phyloP scores from a whole-genome alignment of 1,140 invertebrate genomes.

The Aphelinus certus region DNA sequence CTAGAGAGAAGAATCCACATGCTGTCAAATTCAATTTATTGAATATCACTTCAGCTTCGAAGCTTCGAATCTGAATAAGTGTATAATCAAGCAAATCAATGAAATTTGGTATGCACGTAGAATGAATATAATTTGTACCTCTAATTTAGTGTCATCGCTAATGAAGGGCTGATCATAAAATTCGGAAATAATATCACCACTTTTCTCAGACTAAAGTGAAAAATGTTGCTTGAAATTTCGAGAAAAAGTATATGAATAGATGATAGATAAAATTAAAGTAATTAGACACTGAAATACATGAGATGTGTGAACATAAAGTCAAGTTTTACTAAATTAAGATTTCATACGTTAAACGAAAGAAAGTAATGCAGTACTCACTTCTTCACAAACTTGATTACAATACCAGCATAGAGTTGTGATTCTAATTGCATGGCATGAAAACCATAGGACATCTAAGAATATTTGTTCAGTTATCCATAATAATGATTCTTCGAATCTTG shows the following conservation, averaged over 20 bases:
- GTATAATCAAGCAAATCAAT: background rate
- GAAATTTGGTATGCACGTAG: background rate
- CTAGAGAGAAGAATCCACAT: conserved; percentile 47
- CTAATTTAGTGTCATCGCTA: conserved; percentile 42
- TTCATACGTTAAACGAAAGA: too few relatives aligned
- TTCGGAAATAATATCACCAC: conserved; percentile 47
- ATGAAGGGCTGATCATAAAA: conserved; percentile 42
- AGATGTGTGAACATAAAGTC: too few relatives aligned
- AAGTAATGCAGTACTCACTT: background rate
- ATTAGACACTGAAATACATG: too few relatives aligned
- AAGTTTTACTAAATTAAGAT: too few relatives aligned
- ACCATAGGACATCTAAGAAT: background rate
- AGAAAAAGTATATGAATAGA: too few relatives aligned
- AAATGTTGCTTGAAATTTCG: too few relatives aligned
- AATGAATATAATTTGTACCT: conserved; percentile 35
- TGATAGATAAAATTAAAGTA: too few relatives aligned
- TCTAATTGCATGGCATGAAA: background rate
- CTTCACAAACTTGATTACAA: background rate
- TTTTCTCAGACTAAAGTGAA: conserved; percentile 35
- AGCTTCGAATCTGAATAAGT: conserved; percentile 45
- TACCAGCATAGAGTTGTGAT: background rate
- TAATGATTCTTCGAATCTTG: too few relatives aligned
- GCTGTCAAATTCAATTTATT: conserved; percentile 47
- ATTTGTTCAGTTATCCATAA: background rate
- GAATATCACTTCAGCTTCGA: conserved; percentile 44